Evolutionary conservation across 2,888 invertebrate species (phyloP).

Genomic region (Atrina japonica): DNA sequence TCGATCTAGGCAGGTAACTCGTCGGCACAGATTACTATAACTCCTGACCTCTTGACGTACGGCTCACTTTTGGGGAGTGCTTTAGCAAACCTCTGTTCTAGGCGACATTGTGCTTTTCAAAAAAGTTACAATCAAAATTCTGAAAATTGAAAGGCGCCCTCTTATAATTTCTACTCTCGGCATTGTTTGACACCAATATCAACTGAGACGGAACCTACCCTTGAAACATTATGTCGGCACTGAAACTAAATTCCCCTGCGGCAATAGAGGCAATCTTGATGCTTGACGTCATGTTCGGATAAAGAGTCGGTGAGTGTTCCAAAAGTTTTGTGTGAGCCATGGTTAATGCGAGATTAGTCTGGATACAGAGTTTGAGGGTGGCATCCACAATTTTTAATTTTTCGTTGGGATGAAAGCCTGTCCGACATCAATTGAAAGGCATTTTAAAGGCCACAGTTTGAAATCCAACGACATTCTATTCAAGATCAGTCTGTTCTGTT

Average conservation of each 20-base stretch:
- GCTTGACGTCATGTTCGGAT: constrained; percentile 37
- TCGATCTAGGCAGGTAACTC: neutral
- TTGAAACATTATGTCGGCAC: constrained; percentile 19
- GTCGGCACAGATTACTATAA: constrained; percentile 1
- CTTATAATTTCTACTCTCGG: constrained; percentile 36
- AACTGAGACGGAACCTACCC: constrained; percentile 23
- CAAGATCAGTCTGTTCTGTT: constrained; percentile 36
- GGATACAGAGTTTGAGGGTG: constrained; percentile 43
- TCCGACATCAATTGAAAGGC: constrained; percentile 37
- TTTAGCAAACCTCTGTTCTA: too few relatives aligned
- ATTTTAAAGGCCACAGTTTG: constrained; percentile 37
- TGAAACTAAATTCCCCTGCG: constrained; percentile 35
- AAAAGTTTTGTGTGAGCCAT: constrained; percentile 39
- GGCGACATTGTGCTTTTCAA: neutral
- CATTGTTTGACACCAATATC: constrained; percentile 29
- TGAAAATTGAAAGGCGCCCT: constrained; percentile 47
- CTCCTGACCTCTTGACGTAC: neutral
- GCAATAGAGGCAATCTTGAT: constrained; percentile 47
- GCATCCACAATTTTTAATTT: constrained; percentile 46
- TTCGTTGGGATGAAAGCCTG: neutral
- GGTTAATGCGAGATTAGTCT: constrained; percentile 28
- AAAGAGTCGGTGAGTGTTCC: constrained; percentile 34
- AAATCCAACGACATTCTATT: constrained; percentile 39
- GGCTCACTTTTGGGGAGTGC: too few relatives aligned
- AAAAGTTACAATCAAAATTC: constrained; percentile 38